Base-by-base conservation (phyloP, 2,888 invertebrate species). In the Linnaemya tessellans region DNA sequence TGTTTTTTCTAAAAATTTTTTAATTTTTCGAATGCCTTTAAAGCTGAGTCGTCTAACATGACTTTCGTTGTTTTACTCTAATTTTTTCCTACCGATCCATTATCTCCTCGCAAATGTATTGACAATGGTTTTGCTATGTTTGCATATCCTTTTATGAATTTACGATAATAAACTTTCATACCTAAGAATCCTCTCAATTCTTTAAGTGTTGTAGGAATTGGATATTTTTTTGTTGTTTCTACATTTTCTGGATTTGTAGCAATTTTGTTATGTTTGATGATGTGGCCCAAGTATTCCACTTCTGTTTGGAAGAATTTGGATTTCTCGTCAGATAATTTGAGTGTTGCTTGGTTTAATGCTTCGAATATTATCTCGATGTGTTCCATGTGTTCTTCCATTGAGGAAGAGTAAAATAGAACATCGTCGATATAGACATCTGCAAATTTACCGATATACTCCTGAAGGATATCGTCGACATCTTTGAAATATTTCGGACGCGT, bases 121-220 rank as follows among this genome's bases (percentile, higher is more conserved):
- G 38, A 5, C 38, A 41, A 41, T 41, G 38, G 38, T 8, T 41
- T 41, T 41, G 38, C 38, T 41, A 41, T 41, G 9, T 9, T 41
- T 41, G 38, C 51, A 20, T 56, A 56, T 56, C 56, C 56, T 56
- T 56, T 22, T 56, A 25, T 56, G 13, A 56, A 22, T 25, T 56
- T 25, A 13, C 56, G 25, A 56, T 22, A 25, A 11, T 25, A 25
- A 3, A 2, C 30, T 30, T 2, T 30, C 30, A 30, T 30, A 5
- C 30, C 30, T 30, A 30, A 30, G 30, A 30, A 30, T 30, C 30
- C 5, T 30, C 30, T 30, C 30, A 30, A 5, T 2, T 5, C 5
- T 30, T 30, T 56, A 2, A 56, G 25, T 56, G 25, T 22, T 25
- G 22, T 25, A 11, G 25, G 56, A 11, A 56, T 13, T 25, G 56